Evolutionary conservation across 2,113 vertebrate genomes (phyloP).

Genomic region (Holacanthus passer): DNA sequence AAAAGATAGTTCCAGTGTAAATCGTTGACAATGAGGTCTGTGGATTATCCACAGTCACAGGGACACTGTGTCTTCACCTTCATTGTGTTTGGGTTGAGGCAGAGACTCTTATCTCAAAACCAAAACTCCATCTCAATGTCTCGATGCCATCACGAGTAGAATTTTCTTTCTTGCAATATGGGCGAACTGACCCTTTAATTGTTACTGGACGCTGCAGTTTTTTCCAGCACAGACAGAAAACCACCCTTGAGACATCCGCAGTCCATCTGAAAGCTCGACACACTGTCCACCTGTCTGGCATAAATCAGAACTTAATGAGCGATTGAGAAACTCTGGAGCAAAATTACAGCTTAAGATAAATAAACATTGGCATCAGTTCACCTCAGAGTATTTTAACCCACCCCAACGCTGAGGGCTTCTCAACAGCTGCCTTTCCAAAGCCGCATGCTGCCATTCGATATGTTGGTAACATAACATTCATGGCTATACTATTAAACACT

Average conservation of each 20-base stretch:
- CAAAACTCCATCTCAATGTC: background rate
- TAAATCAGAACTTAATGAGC: background rate
- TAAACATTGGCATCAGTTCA: background rate
- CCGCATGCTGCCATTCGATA: background rate
- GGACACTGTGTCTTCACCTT: background rate
- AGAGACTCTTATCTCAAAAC: too few species aligned
- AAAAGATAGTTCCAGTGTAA: background rate
- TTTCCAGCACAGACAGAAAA: background rate
- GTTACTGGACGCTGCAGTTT: background rate
- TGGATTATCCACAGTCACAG: background rate
- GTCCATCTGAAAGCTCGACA: background rate
- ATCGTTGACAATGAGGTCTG: background rate
- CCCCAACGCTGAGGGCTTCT: background rate
- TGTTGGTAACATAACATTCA: background rate
- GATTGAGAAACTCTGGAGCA: background rate
- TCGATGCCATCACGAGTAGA: background rate
- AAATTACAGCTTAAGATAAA: constrained; percentile 1
- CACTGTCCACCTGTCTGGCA: constrained; percentile 15
- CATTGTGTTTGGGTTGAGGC: too few species aligned
- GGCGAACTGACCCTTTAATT: background rate
- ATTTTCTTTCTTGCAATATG: background rate
- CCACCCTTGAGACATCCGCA: background rate
- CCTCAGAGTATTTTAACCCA: background rate
- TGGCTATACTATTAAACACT: background rate
- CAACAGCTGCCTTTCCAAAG: background rate